Percentiles rank a stretch among this genome's conserved stretches.
Evolutionary conservation across 1,140 invertebrate genomes (phyloP).

Genomic region (Drosophila suzukii): DNA sequence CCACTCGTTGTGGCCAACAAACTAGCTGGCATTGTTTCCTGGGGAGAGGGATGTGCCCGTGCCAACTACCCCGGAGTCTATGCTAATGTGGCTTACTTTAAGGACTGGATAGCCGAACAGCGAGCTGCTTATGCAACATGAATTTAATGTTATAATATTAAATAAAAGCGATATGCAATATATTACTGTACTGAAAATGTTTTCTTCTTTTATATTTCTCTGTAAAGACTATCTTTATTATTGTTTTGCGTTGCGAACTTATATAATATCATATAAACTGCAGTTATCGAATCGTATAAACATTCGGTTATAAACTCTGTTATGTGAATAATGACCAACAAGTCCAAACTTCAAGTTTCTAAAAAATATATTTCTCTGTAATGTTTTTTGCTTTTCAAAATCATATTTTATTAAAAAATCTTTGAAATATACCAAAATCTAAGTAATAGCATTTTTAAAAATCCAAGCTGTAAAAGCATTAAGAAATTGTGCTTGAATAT

Average conservation of each 20-base stretch:
- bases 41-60: constrained; percentile 88
- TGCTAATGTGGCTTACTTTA: constrained; percentile 86
- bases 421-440: too few species aligned
- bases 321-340: neutral
- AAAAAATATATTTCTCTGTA: too few species aligned
- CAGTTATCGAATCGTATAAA: neutral
- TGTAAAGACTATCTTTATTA: neutral
- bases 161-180: constrained; percentile 8
- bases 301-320: neutral
- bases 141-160: neutral
- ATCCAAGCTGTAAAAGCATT: too few species aligned
- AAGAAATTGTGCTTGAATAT: too few species aligned
- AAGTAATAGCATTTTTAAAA: too few species aligned
- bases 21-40: constrained; percentile 87
- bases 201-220: neutral
- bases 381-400: too few species aligned
- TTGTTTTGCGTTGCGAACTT: neutral
- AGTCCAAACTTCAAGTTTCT: neutral
- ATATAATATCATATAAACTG: constrained; percentile 4
- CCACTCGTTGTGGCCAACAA: constrained; percentile 76
- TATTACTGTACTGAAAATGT: neutral
- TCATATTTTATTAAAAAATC: too few species aligned
- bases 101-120: constrained; percentile 78
- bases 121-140: neutral
- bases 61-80: constrained; percentile 88